Percentiles rank a stretch among this genome's conserved stretches.
phyloP scores from a whole-genome alignment of 2,113 vertebrate species.

The Otocyon megalotis region DNA sequence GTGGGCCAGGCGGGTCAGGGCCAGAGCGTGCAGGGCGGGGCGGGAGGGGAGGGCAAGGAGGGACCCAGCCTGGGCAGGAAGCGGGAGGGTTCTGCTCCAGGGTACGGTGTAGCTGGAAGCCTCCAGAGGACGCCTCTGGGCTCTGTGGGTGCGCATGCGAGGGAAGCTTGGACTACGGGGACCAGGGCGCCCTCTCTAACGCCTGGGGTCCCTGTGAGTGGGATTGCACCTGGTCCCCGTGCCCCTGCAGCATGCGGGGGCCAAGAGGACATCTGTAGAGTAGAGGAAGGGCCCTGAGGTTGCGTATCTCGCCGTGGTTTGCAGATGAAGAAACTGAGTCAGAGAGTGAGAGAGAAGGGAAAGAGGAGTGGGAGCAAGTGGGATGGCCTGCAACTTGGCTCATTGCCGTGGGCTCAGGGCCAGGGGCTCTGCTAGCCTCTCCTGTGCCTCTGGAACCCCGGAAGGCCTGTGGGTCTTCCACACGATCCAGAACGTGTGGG shows the following conservation, averaged over 20 bases:
- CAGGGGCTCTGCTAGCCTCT: not conserved
- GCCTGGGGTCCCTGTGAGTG: not conserved
- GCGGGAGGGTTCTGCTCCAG: not conserved
- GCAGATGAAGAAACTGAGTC: constrained; percentile 6
- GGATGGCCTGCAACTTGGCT: not conserved
- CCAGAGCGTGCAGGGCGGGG: not conserved
- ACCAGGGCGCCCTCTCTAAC: not conserved
- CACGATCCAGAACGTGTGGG: accelerated
- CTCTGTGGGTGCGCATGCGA: accelerated
- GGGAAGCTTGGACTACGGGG: not conserved
- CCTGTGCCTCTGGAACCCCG: not conserved
- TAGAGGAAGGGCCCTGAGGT: not conserved
- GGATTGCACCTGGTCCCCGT: no score
- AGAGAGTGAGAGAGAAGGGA: not conserved
- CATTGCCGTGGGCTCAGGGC: not conserved
- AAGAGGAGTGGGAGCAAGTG: no score
- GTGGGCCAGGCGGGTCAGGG: constrained; percentile 80
- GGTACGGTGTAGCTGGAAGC: not conserved
- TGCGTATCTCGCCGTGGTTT: not conserved
- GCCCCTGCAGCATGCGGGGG: no score
- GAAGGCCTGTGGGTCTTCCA: not conserved
- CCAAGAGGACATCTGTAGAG: not conserved
- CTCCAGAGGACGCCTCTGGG: not conserved
- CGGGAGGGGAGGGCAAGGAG: no score
- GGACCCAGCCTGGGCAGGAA: not conserved